Evolutionary conservation across 2,888 invertebrate species (phyloP).

Genomic region (Mimas tiliae): DNA sequence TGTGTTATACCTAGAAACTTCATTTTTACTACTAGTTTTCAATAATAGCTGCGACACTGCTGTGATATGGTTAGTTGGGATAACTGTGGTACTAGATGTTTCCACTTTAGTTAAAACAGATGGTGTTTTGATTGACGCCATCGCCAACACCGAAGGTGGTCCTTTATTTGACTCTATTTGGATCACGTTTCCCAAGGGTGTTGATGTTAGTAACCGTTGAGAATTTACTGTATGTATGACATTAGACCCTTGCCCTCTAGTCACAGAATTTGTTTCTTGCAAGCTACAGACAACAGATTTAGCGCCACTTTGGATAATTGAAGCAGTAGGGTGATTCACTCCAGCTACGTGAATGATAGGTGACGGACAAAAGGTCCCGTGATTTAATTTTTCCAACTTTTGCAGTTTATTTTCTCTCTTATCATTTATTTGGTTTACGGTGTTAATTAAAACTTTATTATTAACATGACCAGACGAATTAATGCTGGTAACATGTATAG

Average conservation of each 20-base stretch:
- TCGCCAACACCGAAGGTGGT: conserved; percentile 68
- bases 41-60: conserved; percentile 71
- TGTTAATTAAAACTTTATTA: conserved; percentile 72
- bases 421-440: conserved; percentile 60
- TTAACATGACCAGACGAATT: conserved; percentile 66
- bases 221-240: conserved; percentile 72
- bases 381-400: conserved; percentile 65
- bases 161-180: conserved; percentile 69
- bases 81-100: conserved; percentile 49
- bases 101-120: conserved; percentile 68
- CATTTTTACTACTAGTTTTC: conserved; percentile 56
- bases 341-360: conserved; percentile 72
- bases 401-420: conserved; percentile 64
- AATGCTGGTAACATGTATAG: conserved; percentile 65
- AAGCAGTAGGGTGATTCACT: conserved; percentile 58
- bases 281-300: conserved; percentile 65
- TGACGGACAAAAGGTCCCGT: conserved; percentile 55
- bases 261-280: conserved; percentile 60
- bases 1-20: conserved; percentile 55
- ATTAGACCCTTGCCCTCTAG: conserved; percentile 64
- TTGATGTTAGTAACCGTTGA: conserved; percentile 65
- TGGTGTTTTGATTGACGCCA: conserved; percentile 67
- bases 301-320: conserved; percentile 65
- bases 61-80: conserved; percentile 58
- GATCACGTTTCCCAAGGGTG: conserved; percentile 62